phyloP scores from a whole-genome alignment of 2,797 vertebrate species.

The Mus caroli region DNA sequence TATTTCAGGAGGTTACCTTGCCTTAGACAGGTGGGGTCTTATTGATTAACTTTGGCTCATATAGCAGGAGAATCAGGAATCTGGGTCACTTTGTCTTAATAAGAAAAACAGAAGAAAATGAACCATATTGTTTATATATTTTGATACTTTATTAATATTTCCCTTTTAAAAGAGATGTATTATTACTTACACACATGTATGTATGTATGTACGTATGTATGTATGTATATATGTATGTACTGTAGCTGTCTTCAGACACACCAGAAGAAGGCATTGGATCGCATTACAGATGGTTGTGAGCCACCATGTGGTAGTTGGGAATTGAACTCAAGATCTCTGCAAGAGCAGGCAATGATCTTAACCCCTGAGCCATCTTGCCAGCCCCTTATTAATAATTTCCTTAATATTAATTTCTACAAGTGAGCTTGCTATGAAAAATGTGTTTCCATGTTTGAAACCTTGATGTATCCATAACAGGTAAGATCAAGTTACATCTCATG shows the following conservation, averaged over 20 bases:
- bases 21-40: not conserved
- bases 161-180: no score
- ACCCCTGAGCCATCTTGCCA: no score
- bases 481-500: not conserved
- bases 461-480: not conserved
- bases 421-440: not conserved
- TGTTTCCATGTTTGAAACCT: not conserved
- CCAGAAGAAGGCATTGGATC: no score
- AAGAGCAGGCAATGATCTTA: no score
- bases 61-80: not conserved
- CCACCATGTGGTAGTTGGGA: no score
- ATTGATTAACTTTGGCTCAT: not conserved
- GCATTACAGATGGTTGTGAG: no score
- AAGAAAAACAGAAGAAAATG: not conserved
- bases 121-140: not conserved
- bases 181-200: no score
- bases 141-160: constrained; percentile 4
- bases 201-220: no score
- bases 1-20: not conserved
- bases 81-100: not conserved
- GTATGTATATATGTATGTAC: no score
- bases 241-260: no score
- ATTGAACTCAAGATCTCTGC: no score
- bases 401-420: not conserved
- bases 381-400: not conserved